Conservation (phyloP, 37 sponge, comb jelly and placozoan species). For the Haliclona indistincta region DNA sequence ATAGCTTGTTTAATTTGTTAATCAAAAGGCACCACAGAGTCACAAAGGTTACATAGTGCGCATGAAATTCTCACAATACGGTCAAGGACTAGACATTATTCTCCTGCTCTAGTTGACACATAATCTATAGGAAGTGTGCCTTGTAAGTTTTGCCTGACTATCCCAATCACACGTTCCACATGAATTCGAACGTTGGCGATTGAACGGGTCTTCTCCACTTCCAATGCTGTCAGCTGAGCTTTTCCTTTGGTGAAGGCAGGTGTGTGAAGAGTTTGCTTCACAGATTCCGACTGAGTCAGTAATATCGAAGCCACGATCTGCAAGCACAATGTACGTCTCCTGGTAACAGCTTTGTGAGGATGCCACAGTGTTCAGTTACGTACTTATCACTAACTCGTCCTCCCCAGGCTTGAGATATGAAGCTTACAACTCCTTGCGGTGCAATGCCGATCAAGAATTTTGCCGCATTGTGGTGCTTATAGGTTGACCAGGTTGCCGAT, state of each 20-base stretch:
- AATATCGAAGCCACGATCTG: slow-evolving; percentile 20
- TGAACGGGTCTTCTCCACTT: slow-evolving; percentile 8
- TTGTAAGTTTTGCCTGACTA: slow-evolving; percentile 8
- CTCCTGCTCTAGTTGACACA: neutral
- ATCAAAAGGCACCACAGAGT: too few relatives aligned
- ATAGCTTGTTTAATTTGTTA: too few relatives aligned
- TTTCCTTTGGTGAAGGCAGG: slow-evolving; percentile 15
- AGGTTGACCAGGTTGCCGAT: slow-evolving; percentile 28
- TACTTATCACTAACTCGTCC: too few relatives aligned
- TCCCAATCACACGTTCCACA: slow-evolving; percentile 18
- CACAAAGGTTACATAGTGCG: too few relatives aligned
- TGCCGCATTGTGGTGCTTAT: slow-evolving; percentile 21
- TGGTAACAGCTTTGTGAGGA: too few relatives aligned
- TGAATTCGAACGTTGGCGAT: too few relatives aligned
- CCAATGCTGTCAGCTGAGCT: too few relatives aligned
- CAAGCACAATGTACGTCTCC: slow-evolving; percentile 11
- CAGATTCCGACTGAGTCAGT: slow-evolving; percentile 3
- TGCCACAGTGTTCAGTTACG: too few relatives aligned
- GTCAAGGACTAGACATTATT: too few relatives aligned
- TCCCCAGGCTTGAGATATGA: too few relatives aligned
- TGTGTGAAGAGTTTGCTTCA: slow-evolving; percentile 5
- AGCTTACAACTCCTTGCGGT: too few relatives aligned
- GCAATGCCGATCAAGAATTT: slow-evolving; percentile 13
- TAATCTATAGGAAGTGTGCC: slow-evolving; percentile 8
- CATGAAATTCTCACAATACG: too few relatives aligned